Evolutionary conservation across 2,113 vertebrate species (phyloP).

Genomic region (Saguinus midas): DNA sequence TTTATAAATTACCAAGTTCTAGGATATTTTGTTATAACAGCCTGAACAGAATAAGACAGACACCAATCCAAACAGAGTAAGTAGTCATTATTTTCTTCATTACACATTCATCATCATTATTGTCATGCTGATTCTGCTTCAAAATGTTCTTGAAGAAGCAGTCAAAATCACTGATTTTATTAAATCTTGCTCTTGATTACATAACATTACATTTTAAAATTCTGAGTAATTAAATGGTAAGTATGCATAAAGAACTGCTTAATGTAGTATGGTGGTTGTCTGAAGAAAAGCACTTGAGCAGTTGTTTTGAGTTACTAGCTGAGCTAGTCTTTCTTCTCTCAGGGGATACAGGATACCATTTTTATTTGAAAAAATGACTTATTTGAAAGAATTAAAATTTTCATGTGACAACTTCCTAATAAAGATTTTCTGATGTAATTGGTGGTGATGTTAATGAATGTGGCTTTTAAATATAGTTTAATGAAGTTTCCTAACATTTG

Average conservation of each 20-base stretch:
- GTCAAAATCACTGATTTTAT: neutral
- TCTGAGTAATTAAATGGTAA: neutral
- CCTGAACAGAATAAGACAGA: neutral
- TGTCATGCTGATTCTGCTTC: neutral
- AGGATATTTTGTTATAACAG: neutral
- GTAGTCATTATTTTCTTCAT: rapidly evolving
- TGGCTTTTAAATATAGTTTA: neutral
- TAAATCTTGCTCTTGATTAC: neutral
- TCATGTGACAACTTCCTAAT: neutral
- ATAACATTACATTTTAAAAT: neutral
- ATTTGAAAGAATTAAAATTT: neutral
- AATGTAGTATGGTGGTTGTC: neutral
- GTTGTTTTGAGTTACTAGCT: neutral
- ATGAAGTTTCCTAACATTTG: neutral
- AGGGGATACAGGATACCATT: neutral
- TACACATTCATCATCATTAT: neutral
- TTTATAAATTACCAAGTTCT: neutral
- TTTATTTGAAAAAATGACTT: neutral
- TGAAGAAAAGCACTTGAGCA: neutral
- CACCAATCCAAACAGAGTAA: rapidly evolving
- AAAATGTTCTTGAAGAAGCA: neutral
- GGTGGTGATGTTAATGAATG: neutral
- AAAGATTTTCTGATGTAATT: neutral
- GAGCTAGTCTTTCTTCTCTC: neutral
- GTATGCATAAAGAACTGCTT: neutral